Evolutionary conservation across 2,113 vertebrate species (phyloP).

Genomic region (Formicarius rufipectus): DNA sequence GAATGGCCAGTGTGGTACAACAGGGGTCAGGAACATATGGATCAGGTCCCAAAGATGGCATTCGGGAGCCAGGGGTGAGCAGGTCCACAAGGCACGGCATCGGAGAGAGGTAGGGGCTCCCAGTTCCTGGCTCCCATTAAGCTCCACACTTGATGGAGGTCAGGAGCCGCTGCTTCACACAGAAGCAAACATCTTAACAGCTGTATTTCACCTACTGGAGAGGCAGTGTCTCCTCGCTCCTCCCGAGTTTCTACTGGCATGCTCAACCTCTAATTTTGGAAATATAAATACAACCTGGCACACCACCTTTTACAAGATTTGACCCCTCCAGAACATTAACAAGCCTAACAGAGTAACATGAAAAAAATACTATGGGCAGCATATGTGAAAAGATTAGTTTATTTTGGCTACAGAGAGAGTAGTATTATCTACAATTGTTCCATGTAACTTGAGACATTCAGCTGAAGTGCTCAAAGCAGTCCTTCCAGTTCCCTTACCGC

Average conservation of each 20-base stretch:
- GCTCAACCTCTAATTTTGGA: slow-evolving; percentile 48
- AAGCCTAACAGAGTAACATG: background rate
- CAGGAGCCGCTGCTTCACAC: background rate
- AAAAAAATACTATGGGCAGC: background rate
- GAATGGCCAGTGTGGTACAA: slow-evolving; percentile 46
- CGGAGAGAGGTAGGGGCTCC: background rate
- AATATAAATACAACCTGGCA: slow-evolving; percentile 63
- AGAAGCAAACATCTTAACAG: slow-evolving; percentile 18
- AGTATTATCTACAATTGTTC: background rate
- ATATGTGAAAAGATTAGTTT: background rate
- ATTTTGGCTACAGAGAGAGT: background rate
- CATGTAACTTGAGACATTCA: background rate
- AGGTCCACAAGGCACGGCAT: slow-evolving; percentile 35
- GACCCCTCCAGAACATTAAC: background rate
- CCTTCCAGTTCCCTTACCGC: background rate
- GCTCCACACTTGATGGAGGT: background rate
- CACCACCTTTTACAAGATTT: background rate
- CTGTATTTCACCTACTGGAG: slow-evolving; percentile 19
- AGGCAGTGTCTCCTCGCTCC: slow-evolving; percentile 29
- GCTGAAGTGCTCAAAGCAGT: background rate
- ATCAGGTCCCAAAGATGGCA: slow-evolving; percentile 1
- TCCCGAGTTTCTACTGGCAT: slow-evolving; percentile 31
- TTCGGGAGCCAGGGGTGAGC: slow-evolving; percentile 20
- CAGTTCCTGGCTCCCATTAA: slow-evolving; percentile 24
- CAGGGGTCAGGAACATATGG: slow-evolving; percentile 10